Evolutionary conservation across 2,888 invertebrate species (phyloP), one percentile per base, ranked within the genome.

Genomic region (Erynnis tages): DNA sequence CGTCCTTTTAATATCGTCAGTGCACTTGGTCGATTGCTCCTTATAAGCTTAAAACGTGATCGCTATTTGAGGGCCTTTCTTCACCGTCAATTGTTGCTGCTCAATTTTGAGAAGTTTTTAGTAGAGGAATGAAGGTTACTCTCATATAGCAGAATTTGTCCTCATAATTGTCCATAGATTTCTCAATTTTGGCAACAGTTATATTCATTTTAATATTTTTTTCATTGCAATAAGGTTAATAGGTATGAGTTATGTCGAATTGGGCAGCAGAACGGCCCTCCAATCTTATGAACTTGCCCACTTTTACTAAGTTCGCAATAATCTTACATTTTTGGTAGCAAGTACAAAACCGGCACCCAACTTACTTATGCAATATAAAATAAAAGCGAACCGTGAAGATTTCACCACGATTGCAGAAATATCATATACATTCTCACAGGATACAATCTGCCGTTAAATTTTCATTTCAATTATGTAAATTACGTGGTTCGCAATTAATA

Each of bases 351-450:
- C 56, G 37, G 54, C 56, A 56, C 47, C 53, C 46, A 32, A 17
- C 48, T 19, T 10, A 52, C 58, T 57, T 57, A 60, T 57, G 55
- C 56, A 53, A 55, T 45, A 34, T 38, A 32, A 54, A 54, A 59
- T 45, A 56, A 48, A 55, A 53, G 21, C 46, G 40, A 46, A 54
- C 54, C 57, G 56, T 55, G 54, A 60, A 57, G 57, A 57, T 60
- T 56, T 56, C 41, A 54, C 48, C 46, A 53, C 49, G 60, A 59
- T 60, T 56, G 55, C 46, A 40, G 19, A 55, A 41, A 54, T 38
- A 45, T 55, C 23, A 41, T 54, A 27, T 13, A 30, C 8, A 54
- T 16, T 37, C 41, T 48, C 38, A 48, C 45, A 49, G 38, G 45
- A 57, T 37, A 54, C 52, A 45, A 59, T 56, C 56, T 54, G 47